Evolutionary conservation across 2,888 invertebrate species (phyloP), one percentile per base, ranked within the genome.

Genomic region (Branchipolynoe longqiensis): DNA sequence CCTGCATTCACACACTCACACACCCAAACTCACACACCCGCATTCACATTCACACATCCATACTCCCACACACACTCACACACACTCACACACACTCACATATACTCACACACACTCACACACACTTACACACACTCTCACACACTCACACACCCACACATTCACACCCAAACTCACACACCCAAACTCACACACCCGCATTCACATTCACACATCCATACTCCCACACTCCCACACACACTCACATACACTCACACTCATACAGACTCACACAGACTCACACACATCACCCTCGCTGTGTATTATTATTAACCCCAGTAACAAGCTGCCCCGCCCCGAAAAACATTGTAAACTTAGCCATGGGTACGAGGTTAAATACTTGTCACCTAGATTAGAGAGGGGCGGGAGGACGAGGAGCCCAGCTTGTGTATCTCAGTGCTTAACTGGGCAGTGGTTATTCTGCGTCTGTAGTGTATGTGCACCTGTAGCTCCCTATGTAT

Each of bases 311-410:
- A 62, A 62, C n/a, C 25, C 62, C 1, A 28, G 28, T 28, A 18
- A 62, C 3, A 62, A 14, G 25, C 14, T 31, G 28, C n/a, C 14
- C 31, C 18, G 3, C 14, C 62, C 6, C 31, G 28, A 4, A 62
- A 1, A 25, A 25, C 62, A 8, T 18, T 12, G 48, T 18, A 48
- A 48, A 48, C 48, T 48, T 48, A 48, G 48, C 48, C 48, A 48
- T 12, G 18, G 56, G 56, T 56, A 56, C 56, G 25, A 56, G 56
- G 56, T 56, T 56, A 56, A 56, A 56, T 56, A 25, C 56, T n/a
- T 56, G 56, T 56, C 56, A 56, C n/a, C n/a, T 56, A 56, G 25
- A 56, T 56, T 56, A 56, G 56, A 56, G 3, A 56, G 48, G 48
- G 48, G 18, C 48, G 18, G 48, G 48, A 18, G 8, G 18, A 48